Evolutionary conservation across 2,888 invertebrate species (phyloP), one percentile per base, ranked within the genome.

Genomic region (Apamea epomidion): DNA sequence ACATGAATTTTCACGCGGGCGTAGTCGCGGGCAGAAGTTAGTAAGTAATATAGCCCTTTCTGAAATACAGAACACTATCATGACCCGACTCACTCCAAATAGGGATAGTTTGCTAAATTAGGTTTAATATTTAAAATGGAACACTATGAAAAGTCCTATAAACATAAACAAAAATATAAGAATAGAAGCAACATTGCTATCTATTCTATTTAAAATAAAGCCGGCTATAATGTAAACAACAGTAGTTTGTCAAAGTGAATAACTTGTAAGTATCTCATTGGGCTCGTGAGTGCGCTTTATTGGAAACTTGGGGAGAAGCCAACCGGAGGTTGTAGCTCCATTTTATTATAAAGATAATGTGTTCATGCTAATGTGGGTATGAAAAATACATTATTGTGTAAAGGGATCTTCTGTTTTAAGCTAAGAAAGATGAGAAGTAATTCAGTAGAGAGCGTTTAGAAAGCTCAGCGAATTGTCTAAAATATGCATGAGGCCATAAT

Each of bases 231-330:
- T 54, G 65, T 73, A 76, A 80, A 80, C 81, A 80, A 48, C 45
- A 42, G 48, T 29, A 78, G 72, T 84, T 80, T 76, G 78, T 84
- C 81, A 81, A 71, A 80, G 51, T 37, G 77, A 74, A 77, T 74
- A 74, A 74, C 74, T 70, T 70, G 69, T 80, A 70, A 77, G 62
- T 77, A 69, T 60, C 64, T 76, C 74, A 78, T 79, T 78, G 72
- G 60, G 68, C 42, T 29, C 76, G 67, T 74, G 83, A 70, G 65
- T 82, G 74, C 62, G 65, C 76, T 82, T 77, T 84, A 78, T 84
- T 48, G 42, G 58, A 71, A 65, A 82, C 81, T 88, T 88, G 88
- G 87, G 78, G 68, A 32, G 69, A 14, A 64, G 88, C 88, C 88
- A 88, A 85, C 80, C 81, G 78, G 76, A 71, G 69, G 21, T 25